Evolutionary conservation across 2,888 invertebrate genomes (phyloP).

Genomic region (Agonopterix subpropinquella): DNA sequence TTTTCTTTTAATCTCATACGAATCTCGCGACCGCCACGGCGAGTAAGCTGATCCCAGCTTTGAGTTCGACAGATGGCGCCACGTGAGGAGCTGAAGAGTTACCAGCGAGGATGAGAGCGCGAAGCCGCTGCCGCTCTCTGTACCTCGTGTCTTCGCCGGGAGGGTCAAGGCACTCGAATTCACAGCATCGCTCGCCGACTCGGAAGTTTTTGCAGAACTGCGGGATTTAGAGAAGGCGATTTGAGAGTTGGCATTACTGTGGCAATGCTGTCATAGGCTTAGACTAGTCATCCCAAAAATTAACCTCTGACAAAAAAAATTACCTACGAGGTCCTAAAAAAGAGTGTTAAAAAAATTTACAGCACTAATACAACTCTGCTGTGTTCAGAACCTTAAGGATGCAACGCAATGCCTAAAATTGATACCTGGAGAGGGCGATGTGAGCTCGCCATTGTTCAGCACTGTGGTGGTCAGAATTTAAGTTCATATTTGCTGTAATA

Average conservation of each 20-base stretch:
- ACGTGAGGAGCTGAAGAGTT: slow-evolving; percentile 66
- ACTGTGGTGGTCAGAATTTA: too few species aligned
- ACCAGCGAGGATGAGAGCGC: slow-evolving; percentile 77
- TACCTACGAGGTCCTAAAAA: too few species aligned
- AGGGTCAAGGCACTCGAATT: slow-evolving; percentile 90
- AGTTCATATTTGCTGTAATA: too few species aligned
- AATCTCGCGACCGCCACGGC: slow-evolving; percentile 58
- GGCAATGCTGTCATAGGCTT: too few species aligned
- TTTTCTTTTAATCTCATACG: slow-evolving; percentile 39
- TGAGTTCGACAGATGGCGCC: slow-evolving; percentile 39
- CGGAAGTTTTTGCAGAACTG: slow-evolving; percentile 92
- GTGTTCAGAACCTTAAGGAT: too few species aligned
- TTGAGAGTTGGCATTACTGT: background rate
- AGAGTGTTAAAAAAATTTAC: too few species aligned
- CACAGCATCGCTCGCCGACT: slow-evolving; percentile 90
- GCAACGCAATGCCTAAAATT: too few species aligned
- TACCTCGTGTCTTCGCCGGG: slow-evolving; percentile 79
- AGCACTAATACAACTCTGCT: too few species aligned
- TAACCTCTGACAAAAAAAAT: too few species aligned
- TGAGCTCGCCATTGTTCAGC: too few species aligned
- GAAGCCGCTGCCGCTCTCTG: slow-evolving; percentile 75
- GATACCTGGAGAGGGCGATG: too few species aligned
- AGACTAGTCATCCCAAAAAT: too few species aligned
- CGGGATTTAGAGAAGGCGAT: background rate
- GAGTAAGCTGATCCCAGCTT: slow-evolving; percentile 51